phyloP scores from a whole-genome alignment of 2,888 invertebrate genomes.

The Zaprionus obscuricornis region DNA sequence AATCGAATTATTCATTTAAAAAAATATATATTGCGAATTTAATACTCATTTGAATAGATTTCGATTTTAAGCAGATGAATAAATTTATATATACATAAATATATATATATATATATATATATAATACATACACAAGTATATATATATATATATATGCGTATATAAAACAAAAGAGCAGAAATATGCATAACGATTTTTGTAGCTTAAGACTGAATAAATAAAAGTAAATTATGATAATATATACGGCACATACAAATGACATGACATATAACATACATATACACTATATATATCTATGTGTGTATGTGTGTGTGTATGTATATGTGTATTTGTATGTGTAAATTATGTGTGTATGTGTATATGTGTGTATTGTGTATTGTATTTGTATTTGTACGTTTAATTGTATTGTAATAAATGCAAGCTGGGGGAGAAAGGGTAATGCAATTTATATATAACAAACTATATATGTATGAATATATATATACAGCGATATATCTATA shows the following conservation, averaged over 20 bases:
- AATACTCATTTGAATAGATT: constrained; percentile 70
- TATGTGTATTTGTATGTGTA: constrained; percentile 9
- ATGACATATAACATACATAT: constrained; percentile 26
- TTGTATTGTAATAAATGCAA: constrained; percentile 70
- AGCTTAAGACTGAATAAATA: constrained; percentile 80
- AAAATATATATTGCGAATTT: constrained; percentile 66
- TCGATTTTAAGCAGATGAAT: constrained; percentile 47
- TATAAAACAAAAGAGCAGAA: constrained; percentile 46
- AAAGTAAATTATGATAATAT: constrained; percentile 68
- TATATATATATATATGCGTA: constrained; percentile 3
- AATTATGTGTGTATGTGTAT: constrained; percentile 14
- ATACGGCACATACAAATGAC: constrained; percentile 17
- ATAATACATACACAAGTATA: constrained; percentile 29
- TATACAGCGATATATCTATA: constrained; percentile 40
- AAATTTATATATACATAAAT: constrained; percentile 29
- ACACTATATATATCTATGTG: constrained; percentile 22
- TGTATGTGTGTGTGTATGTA: constrained; percentile 5
- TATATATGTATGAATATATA: not conserved
- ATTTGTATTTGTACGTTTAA: constrained; percentile 65
- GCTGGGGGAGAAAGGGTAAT: constrained; percentile 74
- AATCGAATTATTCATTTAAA: constrained; percentile 25
- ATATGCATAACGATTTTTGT: constrained; percentile 75
- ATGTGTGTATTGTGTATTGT: constrained; percentile 16
- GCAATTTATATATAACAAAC: constrained; percentile 34
- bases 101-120: constrained; percentile 17